Conservation (phyloP, 2,797 vertebrate genomes). For the Coregonus suidteri region DNA sequence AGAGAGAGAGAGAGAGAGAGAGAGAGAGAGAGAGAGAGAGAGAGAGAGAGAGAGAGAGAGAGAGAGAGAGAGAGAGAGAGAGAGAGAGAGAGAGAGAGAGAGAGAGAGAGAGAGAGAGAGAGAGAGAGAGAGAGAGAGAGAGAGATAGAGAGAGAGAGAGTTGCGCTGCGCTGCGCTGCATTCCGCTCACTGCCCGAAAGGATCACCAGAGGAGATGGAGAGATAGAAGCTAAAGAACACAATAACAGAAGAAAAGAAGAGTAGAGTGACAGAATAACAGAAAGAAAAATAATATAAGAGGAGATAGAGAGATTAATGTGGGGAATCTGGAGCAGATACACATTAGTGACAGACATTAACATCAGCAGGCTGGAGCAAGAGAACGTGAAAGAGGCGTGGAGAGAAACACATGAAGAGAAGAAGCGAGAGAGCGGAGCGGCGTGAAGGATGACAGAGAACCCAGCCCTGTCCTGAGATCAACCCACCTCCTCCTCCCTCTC, state of each 20-base stretch:
- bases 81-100: neutral
- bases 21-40: neutral
- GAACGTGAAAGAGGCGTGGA: slow-evolving; percentile 17
- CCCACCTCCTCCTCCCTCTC: slow-evolving; percentile 12
- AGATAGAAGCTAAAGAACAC: slow-evolving; percentile 44
- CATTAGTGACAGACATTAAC: slow-evolving; percentile 50
- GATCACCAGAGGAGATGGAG: slow-evolving; percentile 30
- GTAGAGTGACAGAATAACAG: neutral
- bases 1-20: neutral
- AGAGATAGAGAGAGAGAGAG: neutral
- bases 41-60: no score
- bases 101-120: no score
- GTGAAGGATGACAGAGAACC: slow-evolving; percentile 47
- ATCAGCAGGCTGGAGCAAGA: slow-evolving; percentile 32
- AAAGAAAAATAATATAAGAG: slow-evolving; percentile 19
- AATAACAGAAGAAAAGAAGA: slow-evolving; percentile 8
- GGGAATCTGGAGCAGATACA: slow-evolving; percentile 58
- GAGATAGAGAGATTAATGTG: slow-evolving; percentile 2
- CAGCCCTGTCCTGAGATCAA: slow-evolving; percentile 51
- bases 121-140: no score
- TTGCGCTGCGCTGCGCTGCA: slow-evolving; percentile 21
- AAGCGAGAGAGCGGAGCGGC: slow-evolving; percentile 26
- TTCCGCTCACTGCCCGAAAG: slow-evolving; percentile 42
- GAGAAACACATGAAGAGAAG: slow-evolving; percentile 16
- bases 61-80: neutral